These are phyloP conservation scores for Urophycis tenuis DNA, from an alignment of 2,797 vertebrate species.

Conservation along the genomic window DNA sequence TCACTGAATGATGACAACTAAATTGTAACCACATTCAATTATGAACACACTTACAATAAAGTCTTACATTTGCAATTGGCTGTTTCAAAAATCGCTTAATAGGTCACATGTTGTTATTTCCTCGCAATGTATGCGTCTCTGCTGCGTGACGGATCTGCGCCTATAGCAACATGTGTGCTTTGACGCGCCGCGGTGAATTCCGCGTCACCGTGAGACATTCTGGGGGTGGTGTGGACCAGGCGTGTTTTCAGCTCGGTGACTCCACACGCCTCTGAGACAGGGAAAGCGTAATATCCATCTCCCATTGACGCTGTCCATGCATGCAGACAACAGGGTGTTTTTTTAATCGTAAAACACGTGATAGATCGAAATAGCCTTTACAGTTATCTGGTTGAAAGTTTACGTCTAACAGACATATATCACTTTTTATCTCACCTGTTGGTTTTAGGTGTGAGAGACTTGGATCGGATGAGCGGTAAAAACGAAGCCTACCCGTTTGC, in stretches of 20 bases:
- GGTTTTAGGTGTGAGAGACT: background rate
- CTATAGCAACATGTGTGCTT: background rate
- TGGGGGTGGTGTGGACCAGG: background rate
- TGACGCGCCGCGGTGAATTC: background rate
- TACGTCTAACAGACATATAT: too few relatives aligned
- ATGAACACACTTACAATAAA: background rate
- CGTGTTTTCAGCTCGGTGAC: background rate
- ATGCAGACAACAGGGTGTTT: background rate
- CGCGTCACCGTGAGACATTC: background rate
- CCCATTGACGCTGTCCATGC: background rate
- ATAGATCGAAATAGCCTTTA: too few relatives aligned
- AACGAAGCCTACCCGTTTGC: background rate
- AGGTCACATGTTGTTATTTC: background rate
- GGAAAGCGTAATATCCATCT: background rate
- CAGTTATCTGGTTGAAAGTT: background rate
- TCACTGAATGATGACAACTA: background rate
- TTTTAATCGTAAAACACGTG: background rate
- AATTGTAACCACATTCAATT: background rate
- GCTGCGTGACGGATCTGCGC: background rate
- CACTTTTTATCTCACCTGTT: background rate
- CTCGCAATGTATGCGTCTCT: background rate
- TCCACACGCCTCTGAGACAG: background rate
- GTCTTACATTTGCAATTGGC: background rate
- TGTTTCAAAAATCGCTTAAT: background rate
- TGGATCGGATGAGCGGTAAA: too few relatives aligned